phyloP scores from a whole-genome alignment of 2,888 invertebrate species.

The Dione vanillae region DNA sequence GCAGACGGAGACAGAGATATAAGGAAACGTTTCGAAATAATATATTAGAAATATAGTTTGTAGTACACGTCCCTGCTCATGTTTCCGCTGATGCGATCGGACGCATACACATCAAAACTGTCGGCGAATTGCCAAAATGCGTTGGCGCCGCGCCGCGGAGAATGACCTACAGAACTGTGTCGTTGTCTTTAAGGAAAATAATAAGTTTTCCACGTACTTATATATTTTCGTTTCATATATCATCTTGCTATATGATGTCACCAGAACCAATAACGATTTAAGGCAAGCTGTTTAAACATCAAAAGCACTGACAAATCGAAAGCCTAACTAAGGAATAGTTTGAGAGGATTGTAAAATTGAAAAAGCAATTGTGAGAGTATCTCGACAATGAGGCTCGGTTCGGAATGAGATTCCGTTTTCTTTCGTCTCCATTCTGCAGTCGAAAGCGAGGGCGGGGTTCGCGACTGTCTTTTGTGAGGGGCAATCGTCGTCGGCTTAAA shows the following conservation, averaged over 20 bases:
- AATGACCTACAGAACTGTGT: slow-evolving; percentile 51
- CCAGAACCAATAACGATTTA: background rate
- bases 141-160: slow-evolving; percentile 49
- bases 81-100: slow-evolving; percentile 51
- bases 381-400: slow-evolving; percentile 69
- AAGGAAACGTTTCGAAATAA: background rate
- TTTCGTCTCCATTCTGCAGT: slow-evolving; percentile 68
- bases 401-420: slow-evolving; percentile 76
- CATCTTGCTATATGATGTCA: background rate
- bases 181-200: slow-evolving; percentile 45
- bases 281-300: slow-evolving; percentile 30
- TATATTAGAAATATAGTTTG: slow-evolving; percentile 5
- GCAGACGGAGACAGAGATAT: no score
- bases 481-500: slow-evolving; percentile 75
- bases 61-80: slow-evolving; percentile 11
- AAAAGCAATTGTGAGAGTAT: slow-evolving; percentile 72
- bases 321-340: slow-evolving; percentile 53
- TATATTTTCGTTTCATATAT: background rate
- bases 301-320: slow-evolving; percentile 48
- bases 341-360: slow-evolving; percentile 64
- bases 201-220: slow-evolving; percentile 22
- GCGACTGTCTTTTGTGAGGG: slow-evolving; percentile 70
- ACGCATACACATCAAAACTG: slow-evolving; percentile 60
- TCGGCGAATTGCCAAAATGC: slow-evolving; percentile 56
- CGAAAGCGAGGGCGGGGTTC: slow-evolving; percentile 56